Evolutionary conservation across 1,140 invertebrate genomes (phyloP), one percentile per base, ranked within the genome.

Genomic region (Saxidomus purpurata): DNA sequence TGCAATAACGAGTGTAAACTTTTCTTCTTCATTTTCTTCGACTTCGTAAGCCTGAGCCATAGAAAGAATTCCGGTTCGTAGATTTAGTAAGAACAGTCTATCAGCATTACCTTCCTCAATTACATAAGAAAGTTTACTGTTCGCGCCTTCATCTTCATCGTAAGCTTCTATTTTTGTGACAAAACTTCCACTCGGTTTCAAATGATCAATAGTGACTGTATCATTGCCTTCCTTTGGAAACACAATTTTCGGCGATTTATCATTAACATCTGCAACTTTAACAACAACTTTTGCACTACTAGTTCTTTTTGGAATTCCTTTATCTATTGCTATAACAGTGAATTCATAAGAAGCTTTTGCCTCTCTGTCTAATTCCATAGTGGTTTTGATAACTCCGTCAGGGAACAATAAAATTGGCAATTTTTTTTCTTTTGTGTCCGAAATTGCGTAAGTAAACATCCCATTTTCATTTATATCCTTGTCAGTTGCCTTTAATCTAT

Each of bases 401-500:
- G 97, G 98, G 34, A 98, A 98, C 43, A 98, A 97, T 77, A 99
- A 97, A 40, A 97, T 98, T 82, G 99, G 96, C 52, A 97, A 96
- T 96, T 89, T 80, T 28, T 40, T 43, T 34, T 87, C 81, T 77
- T 81, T 49, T 25, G 52, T 69, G 2, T 89, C 52, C 25, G 85
- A 76, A 97, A 61, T 98, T 98, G 94, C 97, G 97, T 90, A 99
- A 97, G 91, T 98, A 96, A 83, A 98, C 98, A 89, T 85, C 22
- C 90, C 93, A 92, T 95, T 95, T 25, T 87, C 95, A 0, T 98
- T 98, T 94, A 98, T 98, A 96, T 99, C 98, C 0, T 97, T 97
- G 97, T 99, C 99, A 25, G 96, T 98, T 0, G 98, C 98, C 43
- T 97, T 97, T 1, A 99, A 95, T 0, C 97, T 98, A 0, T 99